A percentile compares a stretch with the other conserved stretches of the same genome.
phyloP scores from a whole-genome alignment of 2,797 vertebrate species.

The Acropternis orthonyx region DNA sequence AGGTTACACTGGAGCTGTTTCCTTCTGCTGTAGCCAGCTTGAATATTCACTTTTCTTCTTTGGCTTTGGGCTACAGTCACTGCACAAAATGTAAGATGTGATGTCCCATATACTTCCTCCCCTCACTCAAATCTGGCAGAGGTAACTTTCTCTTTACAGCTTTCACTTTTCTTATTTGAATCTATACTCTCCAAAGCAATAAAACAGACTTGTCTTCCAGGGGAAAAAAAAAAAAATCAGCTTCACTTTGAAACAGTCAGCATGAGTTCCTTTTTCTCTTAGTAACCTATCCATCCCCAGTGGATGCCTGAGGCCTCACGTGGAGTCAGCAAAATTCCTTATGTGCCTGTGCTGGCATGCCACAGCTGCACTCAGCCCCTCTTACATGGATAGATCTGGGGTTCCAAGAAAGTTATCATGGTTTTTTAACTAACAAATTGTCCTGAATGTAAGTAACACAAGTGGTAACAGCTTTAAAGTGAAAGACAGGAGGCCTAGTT shows the following conservation, averaged over 20 bases:
- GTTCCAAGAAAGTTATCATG: neutral
- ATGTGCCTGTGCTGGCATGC: too few relatives aligned
- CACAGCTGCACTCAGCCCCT: neutral
- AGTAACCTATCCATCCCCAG: neutral
- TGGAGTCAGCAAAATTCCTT: neutral
- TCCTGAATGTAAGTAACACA: neutral
- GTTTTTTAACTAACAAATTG: neutral
- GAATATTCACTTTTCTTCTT: constrained; percentile 8
- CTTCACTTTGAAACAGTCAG: neutral
- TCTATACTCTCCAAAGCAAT: neutral
- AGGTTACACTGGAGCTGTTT: neutral
- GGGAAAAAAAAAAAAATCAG: neutral
- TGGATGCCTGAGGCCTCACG: neutral
- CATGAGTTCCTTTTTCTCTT: neutral
- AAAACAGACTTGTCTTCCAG: neutral
- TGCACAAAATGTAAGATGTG: neutral
- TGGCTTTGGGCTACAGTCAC: neutral
- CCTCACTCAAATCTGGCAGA: neutral
- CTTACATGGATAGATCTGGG: neutral
- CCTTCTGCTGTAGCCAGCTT: neutral
- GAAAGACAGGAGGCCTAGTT: neutral
- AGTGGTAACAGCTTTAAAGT: neutral
- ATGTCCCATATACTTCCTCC: neutral
- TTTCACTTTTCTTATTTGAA: neutral
- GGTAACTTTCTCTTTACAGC: neutral